Evolutionary conservation across 2,797 vertebrate genomes (phyloP), one percentile per base, ranked within the genome.

Genomic region (Gymnothorax reevesii): DNA sequence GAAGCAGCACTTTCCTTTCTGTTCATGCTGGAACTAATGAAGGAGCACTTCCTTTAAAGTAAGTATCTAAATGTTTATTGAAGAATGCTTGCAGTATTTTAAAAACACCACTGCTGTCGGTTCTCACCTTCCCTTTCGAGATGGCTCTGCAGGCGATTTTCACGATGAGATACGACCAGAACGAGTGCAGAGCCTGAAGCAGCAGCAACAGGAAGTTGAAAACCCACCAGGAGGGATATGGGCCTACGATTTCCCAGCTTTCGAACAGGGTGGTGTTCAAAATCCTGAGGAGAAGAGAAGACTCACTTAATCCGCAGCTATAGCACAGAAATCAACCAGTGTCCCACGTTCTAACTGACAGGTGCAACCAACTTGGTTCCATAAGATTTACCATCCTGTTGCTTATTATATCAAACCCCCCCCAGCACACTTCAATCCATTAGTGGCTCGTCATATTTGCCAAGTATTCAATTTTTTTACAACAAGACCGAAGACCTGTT

Each of bases 121-220:
- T 55, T 85, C 97, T 97, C 95, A 99, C 98, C 96, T 98, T 99
- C 93, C 99, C 98, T 96, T 96, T 99, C 88, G 96, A 97, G 94
- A 99, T 92, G 92, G 98, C 97, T 96, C 96, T 97, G 92, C 97
- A 99, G 84, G 97, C 96, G 88, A 97, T 94, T 94, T 98, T 98
- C 93, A 99, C 89, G 92, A 99, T 97, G 94, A 99, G 94, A 93
- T 98, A 99, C 87, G 98, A 98, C 99, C 99, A 99, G 93, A 98
- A 96, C 87, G 96, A 97, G 93, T 99, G 97, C 87, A 99, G 94
- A 17, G 97, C 94, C 94, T 98, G 98, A 93, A 99, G 94, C 92
- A 97, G 89, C 66, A 98, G 90, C 87, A 99, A 96, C 89, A 99
- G 95, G 87, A 96, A 90, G 84, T 98, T 98, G 93, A 99, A 98